Evolutionary conservation across 2,888 invertebrate genomes (phyloP), one percentile per base, ranked within the genome.

Genomic region (Euproctis similis): DNA sequence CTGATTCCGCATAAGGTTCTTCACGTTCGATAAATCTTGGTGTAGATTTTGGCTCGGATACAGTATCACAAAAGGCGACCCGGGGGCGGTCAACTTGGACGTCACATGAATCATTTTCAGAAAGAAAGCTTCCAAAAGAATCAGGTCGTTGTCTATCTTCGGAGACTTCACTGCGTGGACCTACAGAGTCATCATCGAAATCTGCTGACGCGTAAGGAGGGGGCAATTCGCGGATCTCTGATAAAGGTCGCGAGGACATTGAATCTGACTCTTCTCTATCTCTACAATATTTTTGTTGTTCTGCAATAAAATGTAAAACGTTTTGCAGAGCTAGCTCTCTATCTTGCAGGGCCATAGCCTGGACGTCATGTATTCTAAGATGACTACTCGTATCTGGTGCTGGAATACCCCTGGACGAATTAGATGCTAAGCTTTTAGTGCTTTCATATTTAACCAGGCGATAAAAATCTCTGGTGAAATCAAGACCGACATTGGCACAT

Each of bases 381-480:
- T 78, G 78, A 42, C 46, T 78, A 36, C 59, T 81, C 13, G 82
- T 80, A 40, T 88, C 88, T 34, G 63, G 73, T 3, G 86, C 86
- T 6, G 89, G 88, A 22, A 89, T 68, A 43, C 89, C 89, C 59
- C 89, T 86, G 31, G 90, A 91, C 24, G 91, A 91, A 53, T 90
- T 91, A 17, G 91, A 91, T 21, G 91, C 92, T 59, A 92, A 76
- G 64, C 92, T 92, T 65, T 91, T 92, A 38, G 90, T 92, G 70
- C 92, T 92, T 63, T 92, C 93, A 59, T 92, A 92, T 72, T 92
- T 92, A 24, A 92, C 92, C 39, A 93, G 86, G 16, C 92, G 88
- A 63, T 93, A 93, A 68, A 92, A 93, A 70, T 93, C 93, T 42
- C 92, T 81, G 3, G 92, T 92, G 54, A 93, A 93, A 64, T 92